phyloP scores from a whole-genome alignment of 2,888 invertebrate genomes.

The Tenthredo livida region DNA sequence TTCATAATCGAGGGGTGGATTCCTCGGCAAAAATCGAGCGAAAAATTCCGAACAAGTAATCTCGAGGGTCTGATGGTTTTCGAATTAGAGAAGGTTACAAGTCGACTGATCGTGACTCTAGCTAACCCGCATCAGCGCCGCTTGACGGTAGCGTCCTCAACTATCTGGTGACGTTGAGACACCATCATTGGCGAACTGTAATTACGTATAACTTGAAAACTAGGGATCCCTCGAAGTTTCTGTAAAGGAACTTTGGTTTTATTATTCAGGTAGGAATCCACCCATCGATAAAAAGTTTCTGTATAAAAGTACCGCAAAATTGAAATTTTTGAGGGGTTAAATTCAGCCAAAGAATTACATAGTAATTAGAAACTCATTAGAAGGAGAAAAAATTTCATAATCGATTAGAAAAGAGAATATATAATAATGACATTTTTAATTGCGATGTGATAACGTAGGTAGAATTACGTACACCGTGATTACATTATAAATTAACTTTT shows the following conservation, averaged over 20 bases:
- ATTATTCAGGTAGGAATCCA: neutral
- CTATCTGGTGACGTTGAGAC: neutral
- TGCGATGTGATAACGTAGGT: slow-evolving; percentile 27
- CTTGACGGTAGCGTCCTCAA: neutral
- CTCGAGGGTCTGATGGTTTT: neutral
- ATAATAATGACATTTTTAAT: slow-evolving; percentile 27
- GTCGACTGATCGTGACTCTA: neutral
- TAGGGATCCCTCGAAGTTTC: neutral
- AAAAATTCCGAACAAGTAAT: neutral
- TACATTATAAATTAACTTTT: neutral
- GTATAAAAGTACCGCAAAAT: neutral
- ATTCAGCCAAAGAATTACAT: neutral
- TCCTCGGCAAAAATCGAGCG: neutral
- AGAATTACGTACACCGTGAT: slow-evolving; percentile 19
- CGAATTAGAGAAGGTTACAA: neutral
- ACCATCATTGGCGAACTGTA: neutral
- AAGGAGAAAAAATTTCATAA: neutral
- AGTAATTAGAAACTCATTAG: neutral
- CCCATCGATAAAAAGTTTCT: neutral
- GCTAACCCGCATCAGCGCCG: neutral
- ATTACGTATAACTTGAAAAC: neutral
- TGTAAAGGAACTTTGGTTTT: neutral
- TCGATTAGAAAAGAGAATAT: neutral
- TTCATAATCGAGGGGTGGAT: neutral
- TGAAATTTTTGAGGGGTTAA: neutral